Base-by-base conservation (phyloP, 2,113 vertebrate genomes). In the Axis porcinus region DNA sequence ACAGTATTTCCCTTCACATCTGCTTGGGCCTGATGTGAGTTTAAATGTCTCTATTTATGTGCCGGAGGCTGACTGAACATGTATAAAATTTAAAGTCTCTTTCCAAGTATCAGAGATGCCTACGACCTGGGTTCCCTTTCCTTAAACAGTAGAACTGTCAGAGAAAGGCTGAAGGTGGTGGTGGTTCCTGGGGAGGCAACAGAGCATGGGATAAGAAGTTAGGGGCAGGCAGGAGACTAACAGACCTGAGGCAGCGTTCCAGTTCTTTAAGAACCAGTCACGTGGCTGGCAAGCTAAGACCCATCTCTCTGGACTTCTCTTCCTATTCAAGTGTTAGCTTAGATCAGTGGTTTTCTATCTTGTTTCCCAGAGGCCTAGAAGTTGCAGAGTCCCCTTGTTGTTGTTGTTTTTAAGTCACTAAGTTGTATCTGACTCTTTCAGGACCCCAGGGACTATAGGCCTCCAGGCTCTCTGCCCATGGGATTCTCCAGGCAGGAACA, bases 1-100 rank as follows among this genome's bases (percentile, higher is more conserved):
- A 97, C 96, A 97, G 64, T 93, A 98, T 98, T 98, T 98, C 97
- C 50, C 92, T 96, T 21, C 93, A 95, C 96, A 93, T 98, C 90
- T 97, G 45, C 94, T 97, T 95, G 95, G 89, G 88, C 76, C 93
- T 93, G 79, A 47, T 86, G 93, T 98, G 76, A 97, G 50, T 52
- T 88, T 98, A 60, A 97, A 92, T 98, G 96, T 90, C 96, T 98
- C 96, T 82, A 70, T 91, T 93, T 93, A 95, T 88, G 64, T 94
- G 83, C 45, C 81, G 94, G 79, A 82, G 96, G 94, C 97, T 97
- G 96, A 98, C 54, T 98, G 95, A 81, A 87, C 7, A 92, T 50
- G 92, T 96, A 92, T 96, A 89, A 98, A 98, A 98, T 95, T 89
- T 96, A 97, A 97, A 96, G 50, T 8, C 27, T 70, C 52, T 97